Percentiles rank a stretch among this genome's conserved stretches.
These are phyloP conservation scores for Scopus umbretta DNA, from an alignment of 2,113 vertebrate species.

Conservation along the genomic window DNA sequence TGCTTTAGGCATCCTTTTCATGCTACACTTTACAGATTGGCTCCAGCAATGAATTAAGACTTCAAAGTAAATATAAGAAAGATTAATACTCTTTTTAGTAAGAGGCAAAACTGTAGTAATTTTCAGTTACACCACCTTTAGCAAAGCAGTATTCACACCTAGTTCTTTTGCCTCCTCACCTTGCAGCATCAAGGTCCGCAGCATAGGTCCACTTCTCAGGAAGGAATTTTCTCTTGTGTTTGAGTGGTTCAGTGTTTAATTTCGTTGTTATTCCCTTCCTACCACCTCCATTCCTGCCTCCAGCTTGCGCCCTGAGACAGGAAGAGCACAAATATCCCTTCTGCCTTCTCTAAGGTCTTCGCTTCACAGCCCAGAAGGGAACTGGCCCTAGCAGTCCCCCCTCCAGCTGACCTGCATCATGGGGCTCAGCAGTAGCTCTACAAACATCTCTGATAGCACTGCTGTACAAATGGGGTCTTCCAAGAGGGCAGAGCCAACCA, in stretches of 20 bases:
- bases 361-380: background rate
- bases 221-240: background rate
- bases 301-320: background rate
- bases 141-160: background rate
- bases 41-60: background rate
- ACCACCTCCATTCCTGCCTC: background rate
- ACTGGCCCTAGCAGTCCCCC: background rate
- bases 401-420: background rate
- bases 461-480: background rate
- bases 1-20: background rate
- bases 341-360: background rate
- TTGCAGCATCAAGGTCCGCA: background rate
- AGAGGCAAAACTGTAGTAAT: background rate
- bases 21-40: background rate
- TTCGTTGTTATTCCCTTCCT: background rate
- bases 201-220: background rate
- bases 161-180: background rate
- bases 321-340: background rate
- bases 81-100: background rate
- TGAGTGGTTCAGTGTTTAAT: background rate
- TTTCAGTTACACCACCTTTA: background rate
- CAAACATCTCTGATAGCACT: background rate
- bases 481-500: background rate
- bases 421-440: background rate
- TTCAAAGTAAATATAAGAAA: background rate